Conservation (phyloP, 2,888 invertebrate species). For the Craniophora ligustri region DNA sequence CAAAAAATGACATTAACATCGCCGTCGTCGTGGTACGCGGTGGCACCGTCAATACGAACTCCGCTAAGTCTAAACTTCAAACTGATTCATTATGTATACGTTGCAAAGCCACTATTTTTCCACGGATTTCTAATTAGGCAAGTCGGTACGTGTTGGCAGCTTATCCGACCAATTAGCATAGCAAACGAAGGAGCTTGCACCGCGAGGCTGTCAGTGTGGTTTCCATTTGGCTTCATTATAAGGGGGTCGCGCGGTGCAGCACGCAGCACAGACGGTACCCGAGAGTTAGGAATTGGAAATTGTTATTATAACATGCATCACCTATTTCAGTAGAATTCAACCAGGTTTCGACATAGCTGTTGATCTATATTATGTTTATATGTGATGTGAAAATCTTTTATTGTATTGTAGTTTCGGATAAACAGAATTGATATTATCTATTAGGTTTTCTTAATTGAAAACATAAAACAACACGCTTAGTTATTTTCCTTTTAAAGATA, state of each 20-base stretch:
- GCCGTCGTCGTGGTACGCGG: slow-evolving; percentile 46
- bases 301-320: slow-evolving; percentile 28
- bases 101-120: slow-evolving; percentile 55
- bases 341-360: slow-evolving; percentile 1
- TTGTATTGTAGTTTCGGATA: slow-evolving; percentile 5
- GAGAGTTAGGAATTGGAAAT: slow-evolving; percentile 16
- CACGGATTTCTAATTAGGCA: slow-evolving; percentile 67
- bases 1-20: slow-evolving; percentile 39
- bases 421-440: no score
- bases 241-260: slow-evolving; percentile 45
- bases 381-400: slow-evolving; percentile 30
- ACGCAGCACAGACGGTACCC: slow-evolving; percentile 49
- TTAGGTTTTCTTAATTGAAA: no score
- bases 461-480: no score
- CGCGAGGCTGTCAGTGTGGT: slow-evolving; percentile 62
- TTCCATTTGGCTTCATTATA: slow-evolving; percentile 68
- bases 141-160: slow-evolving; percentile 66
- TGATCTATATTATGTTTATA: slow-evolving; percentile 15
- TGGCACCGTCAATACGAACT: slow-evolving; percentile 45
- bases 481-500: no score
- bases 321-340: slow-evolving; percentile 20
- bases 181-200: slow-evolving; percentile 71
- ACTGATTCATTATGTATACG: slow-evolving; percentile 51
- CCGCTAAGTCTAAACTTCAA: slow-evolving; percentile 20
- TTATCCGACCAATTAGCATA: slow-evolving; percentile 78